These are phyloP conservation scores for Latrodectus hesperus DNA, from an alignment of 2,888 invertebrate species.

Conservation along the genomic window DNA sequence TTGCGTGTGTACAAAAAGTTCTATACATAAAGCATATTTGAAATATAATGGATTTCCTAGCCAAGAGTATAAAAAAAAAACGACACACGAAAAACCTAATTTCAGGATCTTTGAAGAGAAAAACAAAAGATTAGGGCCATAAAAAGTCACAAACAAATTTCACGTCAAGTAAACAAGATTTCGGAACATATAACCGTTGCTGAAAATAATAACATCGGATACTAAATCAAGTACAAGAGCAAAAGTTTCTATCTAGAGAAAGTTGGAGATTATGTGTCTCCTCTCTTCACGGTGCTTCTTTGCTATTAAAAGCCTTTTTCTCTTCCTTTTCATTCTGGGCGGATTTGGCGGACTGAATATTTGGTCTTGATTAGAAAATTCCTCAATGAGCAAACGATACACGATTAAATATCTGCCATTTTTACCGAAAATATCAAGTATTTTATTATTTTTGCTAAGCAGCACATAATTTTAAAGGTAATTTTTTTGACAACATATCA, in stretches of 20 bases:
- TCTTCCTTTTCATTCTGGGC: too few species aligned
- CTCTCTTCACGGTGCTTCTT: background rate
- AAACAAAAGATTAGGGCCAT: slow-evolving; percentile 39
- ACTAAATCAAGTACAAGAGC: slow-evolving; percentile 31
- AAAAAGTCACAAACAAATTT: slow-evolving; percentile 49
- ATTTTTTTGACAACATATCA: too few species aligned
- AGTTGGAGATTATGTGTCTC: background rate
- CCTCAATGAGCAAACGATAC: too few species aligned
- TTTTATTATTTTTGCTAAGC: too few species aligned
- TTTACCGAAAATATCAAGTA: too few species aligned
- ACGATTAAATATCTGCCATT: too few species aligned
- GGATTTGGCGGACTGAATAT: too few species aligned
- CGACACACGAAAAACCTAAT: slow-evolving; percentile 35
- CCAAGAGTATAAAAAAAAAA: slow-evolving; percentile 17
- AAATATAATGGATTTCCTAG: slow-evolving; percentile 10
- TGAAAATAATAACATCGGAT: slow-evolving; percentile 34
- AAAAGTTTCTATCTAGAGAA: slow-evolving; percentile 9
- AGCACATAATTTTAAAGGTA: too few species aligned
- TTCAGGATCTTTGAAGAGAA: slow-evolving; percentile 7
- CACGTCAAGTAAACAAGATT: slow-evolving; percentile 43
- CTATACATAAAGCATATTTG: background rate
- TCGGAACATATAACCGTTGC: slow-evolving; percentile 28
- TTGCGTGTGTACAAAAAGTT: background rate
- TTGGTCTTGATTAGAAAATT: too few species aligned
- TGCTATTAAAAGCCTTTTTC: too few species aligned